Conservation (phyloP, 2,113 vertebrate species). For the Cryptoleucopteryx plumbea region DNA sequence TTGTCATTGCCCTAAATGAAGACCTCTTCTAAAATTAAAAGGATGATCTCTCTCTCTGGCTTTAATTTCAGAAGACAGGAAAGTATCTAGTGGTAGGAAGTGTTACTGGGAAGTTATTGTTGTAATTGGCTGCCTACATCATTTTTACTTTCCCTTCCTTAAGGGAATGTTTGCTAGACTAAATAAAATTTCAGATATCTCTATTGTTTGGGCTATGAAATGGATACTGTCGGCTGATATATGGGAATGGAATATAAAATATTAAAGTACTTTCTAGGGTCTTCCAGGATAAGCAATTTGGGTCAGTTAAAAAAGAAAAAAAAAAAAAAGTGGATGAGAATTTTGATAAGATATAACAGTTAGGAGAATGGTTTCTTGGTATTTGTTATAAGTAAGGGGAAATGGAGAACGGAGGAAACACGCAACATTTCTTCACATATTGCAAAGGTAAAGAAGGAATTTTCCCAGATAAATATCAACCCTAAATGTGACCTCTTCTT, state of each 20-base stretch:
- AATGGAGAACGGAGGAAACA: background rate
- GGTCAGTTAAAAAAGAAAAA: background rate
- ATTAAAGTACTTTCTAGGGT: background rate
- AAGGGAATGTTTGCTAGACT: conserved; percentile 33
- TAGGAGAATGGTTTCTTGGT: background rate
- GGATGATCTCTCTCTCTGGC: background rate
- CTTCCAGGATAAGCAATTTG: background rate
- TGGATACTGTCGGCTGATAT: background rate
- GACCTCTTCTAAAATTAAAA: background rate
- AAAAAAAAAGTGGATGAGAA: background rate
- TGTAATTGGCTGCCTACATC: background rate
- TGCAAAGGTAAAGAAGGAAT: background rate
- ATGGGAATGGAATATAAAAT: background rate
- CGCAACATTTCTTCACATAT: background rate
- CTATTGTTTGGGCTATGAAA: conserved; percentile 37
- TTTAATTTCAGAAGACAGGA: background rate
- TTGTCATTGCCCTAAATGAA: background rate
- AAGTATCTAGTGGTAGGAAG: background rate
- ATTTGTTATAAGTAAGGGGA: background rate
- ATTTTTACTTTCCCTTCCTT: conserved; percentile 16
- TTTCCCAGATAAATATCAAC: background rate
- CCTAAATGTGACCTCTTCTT: background rate
- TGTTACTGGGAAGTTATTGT: background rate
- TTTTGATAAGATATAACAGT: background rate
- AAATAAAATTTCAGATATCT: conserved; percentile 38